Conservation (phyloP, 2,797 vertebrate species). For the Peromyscus aztecus region DNA sequence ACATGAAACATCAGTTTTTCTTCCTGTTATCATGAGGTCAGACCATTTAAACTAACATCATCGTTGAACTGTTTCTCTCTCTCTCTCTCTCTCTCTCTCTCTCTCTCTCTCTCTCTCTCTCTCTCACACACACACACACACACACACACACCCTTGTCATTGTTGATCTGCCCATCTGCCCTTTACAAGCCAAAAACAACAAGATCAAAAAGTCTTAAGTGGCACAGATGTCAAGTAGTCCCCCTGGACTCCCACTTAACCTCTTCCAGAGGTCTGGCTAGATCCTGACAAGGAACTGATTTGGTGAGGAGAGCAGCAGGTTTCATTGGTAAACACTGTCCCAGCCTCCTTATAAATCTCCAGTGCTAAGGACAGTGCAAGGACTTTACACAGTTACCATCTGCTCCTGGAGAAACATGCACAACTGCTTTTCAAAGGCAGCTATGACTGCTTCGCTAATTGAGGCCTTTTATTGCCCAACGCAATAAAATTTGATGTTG, state of each 20-base stretch:
- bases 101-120: not conserved
- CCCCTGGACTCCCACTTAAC: slow-evolving; percentile 90
- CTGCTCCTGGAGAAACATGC: slow-evolving; percentile 76
- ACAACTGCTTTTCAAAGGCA: slow-evolving; percentile 78
- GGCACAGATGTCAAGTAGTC: slow-evolving; percentile 92
- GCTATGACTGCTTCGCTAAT: slow-evolving; percentile 81
- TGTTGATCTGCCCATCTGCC: slow-evolving; percentile 83
- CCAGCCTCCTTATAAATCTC: slow-evolving; percentile 84
- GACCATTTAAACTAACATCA: slow-evolving; percentile 80
- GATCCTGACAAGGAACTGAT: slow-evolving; percentile 86
- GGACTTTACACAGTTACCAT: slow-evolving; percentile 65
- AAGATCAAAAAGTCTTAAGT: slow-evolving; percentile 90
- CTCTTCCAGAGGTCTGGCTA: slow-evolving; percentile 86
- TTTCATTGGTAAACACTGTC: slow-evolving; percentile 83
- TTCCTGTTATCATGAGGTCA: slow-evolving; percentile 85
- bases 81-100: slow-evolving; percentile 60
- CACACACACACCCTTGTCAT: slow-evolving; percentile 81
- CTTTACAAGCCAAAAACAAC: slow-evolving; percentile 85
- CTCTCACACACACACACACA: slow-evolving; percentile 82
- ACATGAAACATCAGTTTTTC: slow-evolving; percentile 83
- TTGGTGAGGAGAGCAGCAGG: slow-evolving; percentile 80
- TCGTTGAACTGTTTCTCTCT: slow-evolving; percentile 63
- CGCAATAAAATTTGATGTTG: slow-evolving; percentile 83
- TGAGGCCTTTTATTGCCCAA: slow-evolving; percentile 84
- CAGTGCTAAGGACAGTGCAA: slow-evolving; percentile 53